Base-by-base conservation (phyloP, 2,113 vertebrate genomes). In the Irena cyanogastra region DNA sequence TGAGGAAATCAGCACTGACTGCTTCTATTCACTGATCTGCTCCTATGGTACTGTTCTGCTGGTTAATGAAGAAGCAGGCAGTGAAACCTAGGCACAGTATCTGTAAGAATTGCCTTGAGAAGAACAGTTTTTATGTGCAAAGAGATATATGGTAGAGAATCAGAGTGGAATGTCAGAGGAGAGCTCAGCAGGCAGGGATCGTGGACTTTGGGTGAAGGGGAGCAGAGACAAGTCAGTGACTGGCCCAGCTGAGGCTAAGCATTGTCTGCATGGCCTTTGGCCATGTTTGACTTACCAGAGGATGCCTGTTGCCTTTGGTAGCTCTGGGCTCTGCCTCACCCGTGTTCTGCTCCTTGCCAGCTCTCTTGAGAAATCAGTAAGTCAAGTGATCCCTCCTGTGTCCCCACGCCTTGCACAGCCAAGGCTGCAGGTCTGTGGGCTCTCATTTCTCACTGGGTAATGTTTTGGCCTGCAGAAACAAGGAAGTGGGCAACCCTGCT, bases 341-440 rank as follows among this genome's bases (percentile, higher is more conserved):
- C 2, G 0, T 56, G 28, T 41, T 47, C 59, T 77, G n/a, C 37
- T 60, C 28, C 37, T 42, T 0, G 0, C 9, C 28, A 44, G 21
- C 28, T 24, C 28, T 61, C 60, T 15, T 4, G 18, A 6, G 8
- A 33, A 83, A 27, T 35, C 61, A 54, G 15, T 9, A 26, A 31
- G 10, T 24, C 19, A 33, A 8, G 30, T 3, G 4, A 22, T 31
- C 26, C 37, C 64, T 6, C 17, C 19, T 1, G 1, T 28, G 24
- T 27, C 54, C 21, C 30, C 2, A 1, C 1, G 37, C 49, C 4
- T 37, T 10, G 35, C 3, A 11, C 4, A 44, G n/a, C 59, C 39
- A 7, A 47, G 57, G 78, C 61, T 59, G 79, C 69, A 35, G 47
- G n/a, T 7, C 54, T 1, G 0, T 14, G 39, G 42, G 44, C 49